Base-by-base conservation (phyloP, 2,113 vertebrate species). In the Phaethon lepturus region DNA sequence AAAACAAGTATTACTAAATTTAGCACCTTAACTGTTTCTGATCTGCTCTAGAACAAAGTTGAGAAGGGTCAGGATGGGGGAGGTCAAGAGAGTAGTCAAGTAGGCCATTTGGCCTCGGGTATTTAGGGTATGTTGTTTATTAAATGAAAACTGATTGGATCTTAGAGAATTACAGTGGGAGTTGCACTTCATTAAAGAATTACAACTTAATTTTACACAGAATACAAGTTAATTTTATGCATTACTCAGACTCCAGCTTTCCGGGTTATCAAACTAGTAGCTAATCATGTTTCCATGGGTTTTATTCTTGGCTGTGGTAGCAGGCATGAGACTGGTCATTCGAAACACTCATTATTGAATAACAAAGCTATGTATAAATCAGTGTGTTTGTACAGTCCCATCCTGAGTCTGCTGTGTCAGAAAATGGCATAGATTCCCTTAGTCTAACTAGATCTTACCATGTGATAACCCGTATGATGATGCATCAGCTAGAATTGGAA, bases 401-500 rank as follows among this genome's bases (percentile, higher is more conserved):
- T 53, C 11, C 31, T 10, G 22, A 47, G 31, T 78, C 29, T 78
- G 72, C 90, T 59, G 63, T 92, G 92, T 89, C 86, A 96, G 91
- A 92, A 82, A 20, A 68, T 69, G 35, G 38, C 13, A 3, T 17
- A 9, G 75, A 72, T 87, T 81, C 67, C 76, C 33, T 53, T 29
- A 35, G 40, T n/a, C 73, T 76, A 47, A 5, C 58, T 45, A 12
- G 56, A 68, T 72, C 33, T 58, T 28, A 4, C 60, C 64, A 13
- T 81, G 72, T 84, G 88, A 91, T 89, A 81, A 53, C 33, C 52
- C 20, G 1, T 47, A 13, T 23, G 87, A 90, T 73, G 81, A 91
- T 88, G 69, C 90, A 58, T 94, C 85, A 86, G 87, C 77, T 74
- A 11, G 84, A 93, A 44, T 11, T 93, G 67, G 74, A 96, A 94